Evolutionary conservation across 2,888 invertebrate genomes (phyloP).

Genomic region (Panzeria rudis): DNA sequence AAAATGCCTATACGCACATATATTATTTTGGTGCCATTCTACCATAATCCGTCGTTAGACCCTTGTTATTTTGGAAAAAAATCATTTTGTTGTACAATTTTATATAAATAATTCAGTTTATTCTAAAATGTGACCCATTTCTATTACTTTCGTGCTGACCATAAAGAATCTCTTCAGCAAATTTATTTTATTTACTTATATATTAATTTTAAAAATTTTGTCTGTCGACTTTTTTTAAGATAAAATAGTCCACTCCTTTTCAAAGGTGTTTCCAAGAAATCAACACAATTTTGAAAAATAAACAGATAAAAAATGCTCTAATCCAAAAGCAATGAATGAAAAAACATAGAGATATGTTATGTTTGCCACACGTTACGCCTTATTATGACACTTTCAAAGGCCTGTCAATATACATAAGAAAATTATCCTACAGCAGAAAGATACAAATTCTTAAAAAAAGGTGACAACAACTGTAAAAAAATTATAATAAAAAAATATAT

Average conservation of each 20-base stretch:
- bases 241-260: not conserved
- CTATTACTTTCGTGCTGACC: no score
- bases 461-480: not conserved
- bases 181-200: no score
- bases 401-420: conserved; percentile 51
- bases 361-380: conserved; percentile 70
- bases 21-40: no score
- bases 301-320: not conserved
- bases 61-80: no score
- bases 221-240: no score
- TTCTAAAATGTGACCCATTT: no score
- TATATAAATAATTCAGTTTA: no score
- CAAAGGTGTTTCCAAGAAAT: conserved; percentile 28
- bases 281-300: conserved; percentile 8
- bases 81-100: no score
- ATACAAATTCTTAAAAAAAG: conserved; percentile 45
- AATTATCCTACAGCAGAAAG: conserved; percentile 56
- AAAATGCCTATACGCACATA: no score
- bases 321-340: not conserved
- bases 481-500: conserved; percentile 12
- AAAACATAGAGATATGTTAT: conserved; percentile 38
- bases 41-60: no score
- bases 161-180: no score
- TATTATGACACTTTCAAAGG: conserved; percentile 73
- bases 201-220: no score